Conservation (phyloP, 1,140 invertebrate genomes). For the Drosophila kanapiae region DNA sequence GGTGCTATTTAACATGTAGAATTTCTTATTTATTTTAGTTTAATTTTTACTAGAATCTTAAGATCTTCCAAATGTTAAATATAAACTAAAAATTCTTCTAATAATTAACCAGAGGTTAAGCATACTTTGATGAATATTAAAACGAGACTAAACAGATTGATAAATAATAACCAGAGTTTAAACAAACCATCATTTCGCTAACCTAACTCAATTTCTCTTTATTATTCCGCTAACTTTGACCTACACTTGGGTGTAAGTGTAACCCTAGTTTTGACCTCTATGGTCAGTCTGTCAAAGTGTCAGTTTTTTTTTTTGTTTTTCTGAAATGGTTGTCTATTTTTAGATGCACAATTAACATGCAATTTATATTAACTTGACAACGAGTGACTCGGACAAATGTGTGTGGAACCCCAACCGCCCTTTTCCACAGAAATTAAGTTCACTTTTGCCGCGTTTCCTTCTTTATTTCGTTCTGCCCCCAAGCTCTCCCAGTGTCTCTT, state of each 20-base stretch:
- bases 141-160: too few relatives aligned
- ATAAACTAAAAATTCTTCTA: too few relatives aligned
- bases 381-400: constrained; percentile 43
- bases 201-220: neutral
- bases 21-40: neutral
- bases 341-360: constrained; percentile 73
- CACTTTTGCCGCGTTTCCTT: constrained; percentile 29
- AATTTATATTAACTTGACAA: constrained; percentile 62
- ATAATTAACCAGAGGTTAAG: neutral
- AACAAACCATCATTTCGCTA: neutral
- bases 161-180: neutral
- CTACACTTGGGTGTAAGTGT: neutral
- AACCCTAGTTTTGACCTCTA: constrained; percentile 36
- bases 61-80: neutral
- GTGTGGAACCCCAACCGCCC: constrained; percentile 1
- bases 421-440: constrained; percentile 52
- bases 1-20: neutral
- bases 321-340: constrained; percentile 47
- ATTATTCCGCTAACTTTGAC: constrained; percentile 2
- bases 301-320: constrained; percentile 3
- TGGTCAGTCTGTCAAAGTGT: constrained; percentile 30
- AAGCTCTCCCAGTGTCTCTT: neutral
- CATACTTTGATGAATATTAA: too few relatives aligned
- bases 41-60: neutral
- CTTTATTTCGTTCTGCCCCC: constrained; percentile 11